phyloP scores from a whole-genome alignment of 2,113 vertebrate species.

The Gallinago paraguaiae region DNA sequence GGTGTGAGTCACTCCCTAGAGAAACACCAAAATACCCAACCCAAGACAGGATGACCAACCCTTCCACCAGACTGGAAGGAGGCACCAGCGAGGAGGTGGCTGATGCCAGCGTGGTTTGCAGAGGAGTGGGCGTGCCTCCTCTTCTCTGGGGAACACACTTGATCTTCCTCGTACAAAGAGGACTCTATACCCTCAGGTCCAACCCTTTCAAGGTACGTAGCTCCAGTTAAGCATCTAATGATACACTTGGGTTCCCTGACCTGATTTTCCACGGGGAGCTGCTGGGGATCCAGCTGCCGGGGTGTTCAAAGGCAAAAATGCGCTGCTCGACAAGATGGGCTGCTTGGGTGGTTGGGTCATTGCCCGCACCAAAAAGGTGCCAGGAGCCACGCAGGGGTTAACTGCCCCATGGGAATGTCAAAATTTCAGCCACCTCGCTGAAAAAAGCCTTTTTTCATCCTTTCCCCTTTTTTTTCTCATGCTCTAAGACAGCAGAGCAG shows the following conservation, averaged over 20 bases:
- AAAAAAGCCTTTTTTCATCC: neutral
- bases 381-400: neutral
- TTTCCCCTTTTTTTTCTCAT: neutral
- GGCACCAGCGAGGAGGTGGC: neutral
- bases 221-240: neutral
- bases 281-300: neutral
- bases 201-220: neutral
- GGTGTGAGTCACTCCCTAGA: constrained; percentile 13
- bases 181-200: constrained; percentile 11
- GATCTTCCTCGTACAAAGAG: neutral
- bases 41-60: neutral
- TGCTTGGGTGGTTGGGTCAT: neutral
- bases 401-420: accelerated
- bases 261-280: neutral
- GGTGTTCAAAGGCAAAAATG: neutral
- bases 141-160: neutral
- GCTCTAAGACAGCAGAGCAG: neutral
- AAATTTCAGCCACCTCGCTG: neutral
- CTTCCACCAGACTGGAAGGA: neutral
- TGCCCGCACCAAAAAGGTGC: accelerated
- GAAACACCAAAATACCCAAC: neutral
- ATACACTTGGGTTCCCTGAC: neutral
- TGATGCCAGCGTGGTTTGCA: neutral
- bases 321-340: neutral
- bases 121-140: neutral